These are phyloP conservation scores for Mastacembelus armatus DNA, from an alignment of 2,797 vertebrate genomes.

Conservation along the genomic window DNA sequence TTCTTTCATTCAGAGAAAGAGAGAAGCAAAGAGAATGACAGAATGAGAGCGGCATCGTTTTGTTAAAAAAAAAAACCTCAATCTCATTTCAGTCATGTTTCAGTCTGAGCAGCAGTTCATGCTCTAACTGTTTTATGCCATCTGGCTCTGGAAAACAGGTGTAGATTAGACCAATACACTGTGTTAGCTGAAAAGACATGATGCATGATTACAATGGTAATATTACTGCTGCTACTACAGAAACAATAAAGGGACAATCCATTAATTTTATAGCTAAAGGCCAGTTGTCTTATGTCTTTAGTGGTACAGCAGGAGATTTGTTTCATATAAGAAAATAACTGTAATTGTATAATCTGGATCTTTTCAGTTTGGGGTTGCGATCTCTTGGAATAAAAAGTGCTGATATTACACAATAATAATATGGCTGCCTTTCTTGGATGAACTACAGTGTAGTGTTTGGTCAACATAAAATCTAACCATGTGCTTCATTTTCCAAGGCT, in stretches of 20 bases:
- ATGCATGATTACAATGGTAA: not conserved
- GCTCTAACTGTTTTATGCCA: not conserved
- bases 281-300: not conserved
- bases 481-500: slow-evolving; percentile 9
- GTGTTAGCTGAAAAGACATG: not conserved
- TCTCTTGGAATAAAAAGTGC: not conserved
- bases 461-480: slow-evolving; percentile 8
- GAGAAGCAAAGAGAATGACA: not conserved
- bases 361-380: not conserved
- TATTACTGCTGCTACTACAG: no score
- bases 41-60: not conserved
- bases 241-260: not conserved
- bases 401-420: not conserved
- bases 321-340: not conserved
- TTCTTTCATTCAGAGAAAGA: slow-evolving; percentile 19
- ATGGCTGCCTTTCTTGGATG: not conserved
- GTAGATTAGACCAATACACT: not conserved
- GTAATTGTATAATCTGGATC: not conserved
- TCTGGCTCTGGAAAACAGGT: not conserved
- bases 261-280: not conserved
- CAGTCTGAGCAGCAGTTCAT: slow-evolving; percentile 5
- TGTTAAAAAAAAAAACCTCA: not conserved
- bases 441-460: not conserved
- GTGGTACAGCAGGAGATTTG: not conserved
- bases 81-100: slow-evolving; percentile 30